Evolutionary conservation across 2,797 vertebrate genomes (phyloP).

Genomic region (Eupleurogrammus muticus): DNA sequence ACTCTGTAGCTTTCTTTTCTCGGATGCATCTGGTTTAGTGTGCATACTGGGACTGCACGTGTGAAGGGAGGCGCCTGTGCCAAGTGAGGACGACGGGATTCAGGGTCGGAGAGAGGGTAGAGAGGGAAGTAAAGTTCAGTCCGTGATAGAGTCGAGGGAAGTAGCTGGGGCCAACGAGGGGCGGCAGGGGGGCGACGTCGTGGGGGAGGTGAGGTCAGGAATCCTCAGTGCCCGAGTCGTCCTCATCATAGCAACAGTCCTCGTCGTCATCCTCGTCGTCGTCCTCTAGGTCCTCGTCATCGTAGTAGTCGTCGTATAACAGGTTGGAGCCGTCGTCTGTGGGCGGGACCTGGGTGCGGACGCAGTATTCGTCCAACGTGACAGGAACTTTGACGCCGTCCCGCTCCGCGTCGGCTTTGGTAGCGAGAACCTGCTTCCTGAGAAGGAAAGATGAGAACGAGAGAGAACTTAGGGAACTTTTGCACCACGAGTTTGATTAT

Average conservation of each 20-base stretch:
- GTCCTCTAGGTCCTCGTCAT: slow-evolving; percentile 92
- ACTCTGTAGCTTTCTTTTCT: slow-evolving; percentile 56
- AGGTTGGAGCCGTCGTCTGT: slow-evolving; percentile 94
- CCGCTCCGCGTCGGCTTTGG: slow-evolving; percentile 92
- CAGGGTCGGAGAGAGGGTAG: neutral
- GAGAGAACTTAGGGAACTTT: neutral
- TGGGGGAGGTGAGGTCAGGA: slow-evolving; percentile 85
- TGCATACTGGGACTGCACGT: slow-evolving; percentile 55
- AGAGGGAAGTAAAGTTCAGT: slow-evolving; percentile 59
- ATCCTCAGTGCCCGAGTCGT: slow-evolving; percentile 94
- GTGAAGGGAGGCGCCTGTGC: slow-evolving; percentile 44
- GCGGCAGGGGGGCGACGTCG: slow-evolving; percentile 3
- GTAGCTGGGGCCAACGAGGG: slow-evolving; percentile 13
- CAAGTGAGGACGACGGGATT: slow-evolving; percentile 37
- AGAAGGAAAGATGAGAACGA: neutral
- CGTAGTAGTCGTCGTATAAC: slow-evolving; percentile 95
- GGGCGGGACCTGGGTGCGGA: slow-evolving; percentile 91
- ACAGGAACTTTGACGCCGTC: slow-evolving; percentile 96
- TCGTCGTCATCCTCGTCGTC: slow-evolving; percentile 86
- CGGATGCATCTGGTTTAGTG: slow-evolving; percentile 58
- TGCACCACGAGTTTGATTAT: too few species aligned
- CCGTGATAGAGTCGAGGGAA: slow-evolving; percentile 27
- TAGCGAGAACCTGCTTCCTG: slow-evolving; percentile 96
- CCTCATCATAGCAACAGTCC: slow-evolving; percentile 91
- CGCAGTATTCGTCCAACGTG: slow-evolving; percentile 95